Evolutionary conservation across 2,113 vertebrate species (phyloP), one percentile per base, ranked within the genome.

Genomic region (Megaceryle maxima): DNA sequence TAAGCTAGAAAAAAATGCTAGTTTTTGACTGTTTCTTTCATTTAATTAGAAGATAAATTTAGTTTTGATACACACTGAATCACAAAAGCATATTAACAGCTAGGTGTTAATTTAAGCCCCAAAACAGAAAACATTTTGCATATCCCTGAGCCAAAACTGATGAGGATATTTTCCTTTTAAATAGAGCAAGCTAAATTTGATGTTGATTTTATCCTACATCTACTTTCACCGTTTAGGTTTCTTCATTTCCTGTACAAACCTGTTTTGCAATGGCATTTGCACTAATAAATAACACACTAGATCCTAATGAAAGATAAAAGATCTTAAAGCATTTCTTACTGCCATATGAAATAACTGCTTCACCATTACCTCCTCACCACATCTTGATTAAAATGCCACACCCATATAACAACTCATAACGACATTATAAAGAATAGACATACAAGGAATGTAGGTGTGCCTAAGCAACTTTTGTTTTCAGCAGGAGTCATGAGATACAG

Each of bases 221-320:
- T 81, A 80, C 83, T 96, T 96, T 84, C 46, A 13, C 83, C 88
- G 29, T n/a, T n/a, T n/a, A 86, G 64, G 80, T 82, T 92, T 82
- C 66, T 91, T 82, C 60, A 91, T 96, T 93, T 97, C 94, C 90
- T 96, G 90, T 66, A 72, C 28, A 10, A 94, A 93, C 88, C 88
- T 93, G 94, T 79, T 95, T 66, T 89, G 66, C 64, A 90, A 51
- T 43, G 69, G 29, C n/a, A 44, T 70, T 93, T 86, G 46, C 56
- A 64, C 35, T 82, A 56, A 87, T 69, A 96, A 86, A 91, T 75
- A 78, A 57, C 48, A 70, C 18, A 25, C 48, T 68, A 41, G 73
- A 92, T 93, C 87, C 66, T 64, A 88, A 87, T 29, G 62, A 93
- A 92, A 84, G 73, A 84, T 92, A 87, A 69, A 37, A 83, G 33